Evolutionary conservation across 2,888 invertebrate species (phyloP).

Genomic region (Eumacrocentrus americanus): DNA sequence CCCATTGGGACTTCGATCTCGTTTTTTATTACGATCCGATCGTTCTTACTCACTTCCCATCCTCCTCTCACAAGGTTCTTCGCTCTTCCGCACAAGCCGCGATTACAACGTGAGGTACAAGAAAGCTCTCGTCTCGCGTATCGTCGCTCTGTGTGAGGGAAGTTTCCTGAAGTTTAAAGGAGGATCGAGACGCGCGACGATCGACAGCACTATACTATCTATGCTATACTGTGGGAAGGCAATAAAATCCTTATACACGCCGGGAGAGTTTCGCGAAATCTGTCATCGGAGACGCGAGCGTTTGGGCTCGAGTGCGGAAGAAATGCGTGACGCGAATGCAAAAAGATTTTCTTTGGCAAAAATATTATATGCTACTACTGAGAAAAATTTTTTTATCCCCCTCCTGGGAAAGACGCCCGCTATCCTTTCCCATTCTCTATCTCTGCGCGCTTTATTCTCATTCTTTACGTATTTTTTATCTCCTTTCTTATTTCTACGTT

Average conservation of each 20-base stretch:
- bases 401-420: background rate
- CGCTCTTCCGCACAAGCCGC: background rate
- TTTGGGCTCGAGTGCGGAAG: constrained; percentile 19
- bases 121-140: too few species aligned
- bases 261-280: constrained; percentile 28
- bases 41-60: constrained; percentile 27
- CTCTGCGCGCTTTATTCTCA: background rate
- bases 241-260: constrained; percentile 33
- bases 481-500: constrained; percentile 10
- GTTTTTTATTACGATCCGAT: constrained; percentile 41
- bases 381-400: constrained; percentile 8
- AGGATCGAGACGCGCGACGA: too few species aligned
- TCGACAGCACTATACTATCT: too few species aligned
- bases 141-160: too few species aligned
- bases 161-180: too few species aligned
- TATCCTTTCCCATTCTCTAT: constrained; percentile 9
- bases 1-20: constrained; percentile 36
- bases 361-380: background rate
- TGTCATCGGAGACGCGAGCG: constrained; percentile 33
- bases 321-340: constrained; percentile 36
- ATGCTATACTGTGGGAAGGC: constrained; percentile 7
- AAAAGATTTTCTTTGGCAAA: constrained; percentile 17
- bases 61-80: constrained; percentile 22
- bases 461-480: background rate
- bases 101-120: too few species aligned